Base-by-base conservation (phyloP, 2,113 vertebrate genomes). In the Propithecus coquereli region DNA sequence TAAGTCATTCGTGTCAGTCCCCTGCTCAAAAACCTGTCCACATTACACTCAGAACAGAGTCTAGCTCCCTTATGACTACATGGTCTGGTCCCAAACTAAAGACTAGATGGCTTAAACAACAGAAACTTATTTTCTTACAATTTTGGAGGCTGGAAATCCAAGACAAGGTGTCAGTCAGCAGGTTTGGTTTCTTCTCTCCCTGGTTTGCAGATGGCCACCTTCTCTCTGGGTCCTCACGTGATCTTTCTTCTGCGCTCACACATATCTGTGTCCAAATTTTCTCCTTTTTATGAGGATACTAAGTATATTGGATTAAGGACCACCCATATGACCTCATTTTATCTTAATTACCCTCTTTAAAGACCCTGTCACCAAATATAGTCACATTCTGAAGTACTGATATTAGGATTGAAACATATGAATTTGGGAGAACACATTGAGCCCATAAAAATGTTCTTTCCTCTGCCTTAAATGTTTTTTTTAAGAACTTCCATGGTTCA, bases 391-490 rank as follows among this genome's bases (percentile, higher is more conserved):
- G 43, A 63, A 23, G 13, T 43, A 34, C 43, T 65, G 23, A 4
- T 3, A 32, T 45, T 45, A 92, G 16, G 17, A 82, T n/a, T 43
- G 50, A 84, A 83, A n/a, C 10, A 9, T 37, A 65, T 10, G 34
- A 87, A 91, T 93, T 52, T 74, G n/a, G n/a, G 25, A 43, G 65
- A 17, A 34, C 14, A 45, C 5, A 57, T 66, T 43, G 9, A 45
- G 2, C 14, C 47, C 32, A 43, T 32, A 79, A n/a, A 27, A 95
- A 25, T 63, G 22, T 68, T 82, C 5, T 90, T 94, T 63, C 3
- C 17, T 93, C 80, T 59, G 22, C 7, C n/a, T 87, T 74, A 92
- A 94, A 57, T 86, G 20, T 43, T 92, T 93, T 94, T 89, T 34
- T 12, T 34, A 83, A 63, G 10, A 68, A 79, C 1, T 68, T 73